Evolutionary conservation across 2,888 invertebrate species (phyloP).

Genomic region (Nemapogon koenigi): DNA sequence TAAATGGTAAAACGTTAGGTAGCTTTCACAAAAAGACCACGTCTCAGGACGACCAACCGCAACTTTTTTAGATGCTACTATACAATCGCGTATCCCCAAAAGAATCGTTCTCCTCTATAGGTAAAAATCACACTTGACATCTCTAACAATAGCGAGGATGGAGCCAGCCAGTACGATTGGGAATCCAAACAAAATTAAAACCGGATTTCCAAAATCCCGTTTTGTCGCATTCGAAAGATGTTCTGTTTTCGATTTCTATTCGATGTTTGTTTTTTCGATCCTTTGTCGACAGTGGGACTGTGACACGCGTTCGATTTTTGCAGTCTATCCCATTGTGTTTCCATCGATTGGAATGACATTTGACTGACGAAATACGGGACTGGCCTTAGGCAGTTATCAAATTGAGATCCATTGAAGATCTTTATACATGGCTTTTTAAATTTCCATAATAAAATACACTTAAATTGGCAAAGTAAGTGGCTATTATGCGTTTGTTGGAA

Average conservation of each 20-base stretch:
- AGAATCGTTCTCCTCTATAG: constrained; percentile 6
- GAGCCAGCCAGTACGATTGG: constrained; percentile 16
- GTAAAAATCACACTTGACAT: constrained; percentile 18
- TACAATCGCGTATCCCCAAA: constrained; percentile 7
- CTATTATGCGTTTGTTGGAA: no score
- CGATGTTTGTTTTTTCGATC: constrained; percentile 57
- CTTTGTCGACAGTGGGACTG: constrained; percentile 47
- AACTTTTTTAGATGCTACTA: constrained; percentile 9
- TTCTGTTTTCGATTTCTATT: constrained; percentile 63
- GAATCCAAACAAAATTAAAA: constrained; percentile 49
- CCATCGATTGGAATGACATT: constrained; percentile 43
- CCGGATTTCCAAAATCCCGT: constrained; percentile 64
- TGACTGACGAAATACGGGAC: constrained; percentile 33
- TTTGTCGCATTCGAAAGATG: constrained; percentile 52
- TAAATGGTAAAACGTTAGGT: no score
- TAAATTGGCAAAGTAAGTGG: no score
- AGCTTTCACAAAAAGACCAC: no score
- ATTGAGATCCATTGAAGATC: not conserved
- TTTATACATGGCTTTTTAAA: not conserved
- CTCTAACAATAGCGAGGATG: constrained; percentile 34
- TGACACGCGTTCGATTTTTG: constrained; percentile 60
- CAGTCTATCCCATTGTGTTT: constrained; percentile 56
- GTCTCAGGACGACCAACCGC: constrained; percentile 5
- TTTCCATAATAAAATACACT: no score
- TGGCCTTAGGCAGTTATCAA: constrained; percentile 6